Base-by-base conservation (phyloP, 2,113 vertebrate species). In the Bucco capensis region DNA sequence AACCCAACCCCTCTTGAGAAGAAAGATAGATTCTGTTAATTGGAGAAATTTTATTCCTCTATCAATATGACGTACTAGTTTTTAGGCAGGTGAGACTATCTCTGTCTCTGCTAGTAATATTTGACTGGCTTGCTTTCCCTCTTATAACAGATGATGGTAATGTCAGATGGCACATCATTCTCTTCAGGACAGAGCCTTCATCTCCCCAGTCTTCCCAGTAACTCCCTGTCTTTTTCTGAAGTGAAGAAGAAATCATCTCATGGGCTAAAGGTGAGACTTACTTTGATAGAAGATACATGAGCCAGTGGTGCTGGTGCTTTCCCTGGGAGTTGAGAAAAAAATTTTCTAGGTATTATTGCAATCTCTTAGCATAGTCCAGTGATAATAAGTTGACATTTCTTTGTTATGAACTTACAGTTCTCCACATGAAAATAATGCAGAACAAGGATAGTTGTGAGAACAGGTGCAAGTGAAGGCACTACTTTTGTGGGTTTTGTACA, bases 191-290 rank as follows among this genome's bases (percentile, higher is more conserved):
- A 98, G 87, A 98, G 98, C 96, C 97, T 98, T 90, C 98, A 98
- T 97, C 97, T 98, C 93, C 98, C 98, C n/a, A 96, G 87, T 33
- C 98, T 99, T 79, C 97, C 98, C 79, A 98, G 97, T 97, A 98
- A 96, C 94, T 98, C 98, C 10, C 87, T 98, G 60, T 97, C 97
- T 88, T 98, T 98, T 96, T 96, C 98, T 35, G 98, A 99, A 93
- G 95, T 96, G 80, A 99, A 98, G 97, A 99, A 98, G 96, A 99
- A 98, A 96, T 96, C 97, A 96, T 98, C 98, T 96, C 98, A 97
- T 37, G 98, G 97, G 86, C 97, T 97, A 96, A 98, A 99, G 98
- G 98, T 98, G 90, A 97, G 95, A 62, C 28, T 75, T 76, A 28
- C 0, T 84, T 87, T 77, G 8, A 14, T 40, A 24, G 22, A 79